Evolutionary conservation across 2,797 vertebrate species (phyloP).

Genomic region (Monodelphis domestica): DNA sequence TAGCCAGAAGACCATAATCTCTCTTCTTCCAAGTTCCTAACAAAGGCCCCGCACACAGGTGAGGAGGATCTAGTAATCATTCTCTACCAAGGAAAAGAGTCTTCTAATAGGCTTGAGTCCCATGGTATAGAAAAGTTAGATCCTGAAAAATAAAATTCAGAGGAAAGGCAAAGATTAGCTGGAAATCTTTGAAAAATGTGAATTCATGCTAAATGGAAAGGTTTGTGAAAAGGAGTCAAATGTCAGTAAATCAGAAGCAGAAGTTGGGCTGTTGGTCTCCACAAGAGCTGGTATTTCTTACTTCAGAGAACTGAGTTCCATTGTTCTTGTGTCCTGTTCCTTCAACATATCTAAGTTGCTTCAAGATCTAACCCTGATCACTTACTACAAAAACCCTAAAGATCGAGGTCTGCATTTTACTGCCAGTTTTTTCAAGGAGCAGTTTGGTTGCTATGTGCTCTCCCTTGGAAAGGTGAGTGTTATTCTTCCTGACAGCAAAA

Average conservation of each 20-base stretch:
- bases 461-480: slow-evolving; percentile 38
- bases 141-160: neutral
- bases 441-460: slow-evolving; percentile 27
- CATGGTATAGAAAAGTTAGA: neutral
- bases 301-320: neutral
- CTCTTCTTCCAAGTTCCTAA: neutral
- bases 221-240: neutral
- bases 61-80: neutral
- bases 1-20: neutral
- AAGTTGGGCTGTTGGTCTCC: neutral
- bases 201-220: neutral
- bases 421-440: neutral
- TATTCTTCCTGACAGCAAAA: slow-evolving; percentile 67
- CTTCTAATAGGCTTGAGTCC: neutral
- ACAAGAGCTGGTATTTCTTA: neutral
- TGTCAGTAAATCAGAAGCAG: neutral
- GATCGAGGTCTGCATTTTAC: slow-evolving; percentile 9
- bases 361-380: neutral
- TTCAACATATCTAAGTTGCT: neutral
- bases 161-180: neutral
- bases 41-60: neutral
- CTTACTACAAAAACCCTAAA: neutral
- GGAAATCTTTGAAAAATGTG: neutral
- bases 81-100: neutral
- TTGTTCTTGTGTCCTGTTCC: neutral